Percentiles rank a stretch among this genome's conserved stretches.
Evolutionary conservation across 2,113 vertebrate species (phyloP).

Genomic region (Neoarius graeffei): DNA sequence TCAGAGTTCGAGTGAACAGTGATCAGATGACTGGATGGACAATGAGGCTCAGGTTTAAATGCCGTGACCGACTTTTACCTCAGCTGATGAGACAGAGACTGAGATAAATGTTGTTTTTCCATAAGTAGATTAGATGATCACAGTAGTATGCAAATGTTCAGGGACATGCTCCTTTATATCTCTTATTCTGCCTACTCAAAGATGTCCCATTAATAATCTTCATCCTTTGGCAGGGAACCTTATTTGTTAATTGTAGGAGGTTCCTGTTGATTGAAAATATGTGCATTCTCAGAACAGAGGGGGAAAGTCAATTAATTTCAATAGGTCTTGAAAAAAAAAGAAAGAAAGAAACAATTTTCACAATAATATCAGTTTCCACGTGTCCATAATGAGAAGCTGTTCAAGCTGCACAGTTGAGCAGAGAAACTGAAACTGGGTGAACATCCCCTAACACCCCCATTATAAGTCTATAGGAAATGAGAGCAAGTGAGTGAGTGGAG

Average conservation of each 20-base stretch:
- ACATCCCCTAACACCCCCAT: neutral
- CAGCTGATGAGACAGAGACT: neutral
- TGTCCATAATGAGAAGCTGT: neutral
- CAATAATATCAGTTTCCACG: neutral
- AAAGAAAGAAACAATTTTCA: neutral
- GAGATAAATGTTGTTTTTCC: neutral
- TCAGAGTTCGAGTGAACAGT: neutral
- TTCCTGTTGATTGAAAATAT: neutral
- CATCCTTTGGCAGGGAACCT: neutral
- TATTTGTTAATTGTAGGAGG: neutral
- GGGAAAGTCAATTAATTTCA: neutral
- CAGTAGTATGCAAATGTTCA: neutral
- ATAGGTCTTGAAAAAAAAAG: too few species aligned
- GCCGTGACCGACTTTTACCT: neutral
- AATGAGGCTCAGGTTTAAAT: neutral
- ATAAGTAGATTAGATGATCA: neutral
- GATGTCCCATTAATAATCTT: neutral
- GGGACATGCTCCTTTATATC: neutral
- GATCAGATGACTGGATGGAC: neutral
- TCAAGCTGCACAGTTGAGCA: neutral
- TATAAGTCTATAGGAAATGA: neutral
- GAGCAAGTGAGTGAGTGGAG: neutral
- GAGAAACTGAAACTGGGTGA: neutral
- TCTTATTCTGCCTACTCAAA: neutral
- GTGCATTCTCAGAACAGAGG: neutral